These are phyloP conservation scores for Leucophenga maculata DNA, from an alignment of 2,888 invertebrate genomes.

Conservation along the genomic window DNA sequence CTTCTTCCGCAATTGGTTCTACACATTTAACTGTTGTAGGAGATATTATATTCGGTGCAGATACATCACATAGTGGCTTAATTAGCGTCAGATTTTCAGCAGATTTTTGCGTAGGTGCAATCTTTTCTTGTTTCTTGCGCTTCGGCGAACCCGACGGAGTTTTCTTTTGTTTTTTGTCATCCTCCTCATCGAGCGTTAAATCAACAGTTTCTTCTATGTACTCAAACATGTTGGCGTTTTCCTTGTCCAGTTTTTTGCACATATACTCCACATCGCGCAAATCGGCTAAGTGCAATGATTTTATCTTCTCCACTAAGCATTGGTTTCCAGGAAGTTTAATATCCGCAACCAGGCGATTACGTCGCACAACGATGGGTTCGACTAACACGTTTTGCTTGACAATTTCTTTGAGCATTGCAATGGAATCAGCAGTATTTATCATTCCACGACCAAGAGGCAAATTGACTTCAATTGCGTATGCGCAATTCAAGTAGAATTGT, in stretches of 20 bases:
- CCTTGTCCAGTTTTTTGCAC: constrained; percentile 66
- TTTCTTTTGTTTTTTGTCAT: constrained; percentile 50
- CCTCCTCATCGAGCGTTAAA: constrained; percentile 67
- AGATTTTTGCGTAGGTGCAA: constrained; percentile 31
- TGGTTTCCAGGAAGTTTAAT: constrained; percentile 50
- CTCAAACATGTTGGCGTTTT: constrained; percentile 60
- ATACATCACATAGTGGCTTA: neutral
- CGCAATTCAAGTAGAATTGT: constrained; percentile 70
- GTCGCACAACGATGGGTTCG: constrained; percentile 63
- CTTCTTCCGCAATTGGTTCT: constrained; percentile 14
- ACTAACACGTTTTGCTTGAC: constrained; percentile 57
- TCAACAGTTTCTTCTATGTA: constrained; percentile 70
- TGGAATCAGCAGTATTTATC: constrained; percentile 41
- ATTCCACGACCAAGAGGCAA: constrained; percentile 56
- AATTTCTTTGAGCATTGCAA: constrained; percentile 54
- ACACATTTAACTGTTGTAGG: neutral
- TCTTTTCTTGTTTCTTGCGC: constrained; percentile 41
- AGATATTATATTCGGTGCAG: neutral
- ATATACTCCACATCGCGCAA: constrained; percentile 64
- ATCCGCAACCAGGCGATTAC: constrained; percentile 66
- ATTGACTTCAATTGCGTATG: constrained; percentile 68
- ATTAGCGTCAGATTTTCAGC: neutral
- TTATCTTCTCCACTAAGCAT: constrained; percentile 59
- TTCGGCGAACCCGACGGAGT: constrained; percentile 39
- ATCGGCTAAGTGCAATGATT: constrained; percentile 57